phyloP scores from a whole-genome alignment of 2,113 vertebrate species.

The Meleagris gallopavo region DNA sequence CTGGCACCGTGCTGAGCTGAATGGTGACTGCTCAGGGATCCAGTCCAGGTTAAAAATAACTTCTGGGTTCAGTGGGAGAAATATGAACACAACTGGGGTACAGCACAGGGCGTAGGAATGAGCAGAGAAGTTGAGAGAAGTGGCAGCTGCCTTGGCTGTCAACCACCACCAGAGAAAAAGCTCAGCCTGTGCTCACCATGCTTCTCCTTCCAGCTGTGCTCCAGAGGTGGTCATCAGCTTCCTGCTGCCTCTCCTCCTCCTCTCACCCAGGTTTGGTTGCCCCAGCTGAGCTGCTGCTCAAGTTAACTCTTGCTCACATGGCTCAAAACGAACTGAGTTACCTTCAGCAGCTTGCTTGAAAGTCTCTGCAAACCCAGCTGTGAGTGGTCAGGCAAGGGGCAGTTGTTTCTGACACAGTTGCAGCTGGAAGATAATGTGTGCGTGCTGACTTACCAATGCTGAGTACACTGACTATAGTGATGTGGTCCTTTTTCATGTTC shows the following conservation, averaged over 20 bases:
- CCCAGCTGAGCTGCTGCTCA: conserved; percentile 10
- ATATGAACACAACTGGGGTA: neutral
- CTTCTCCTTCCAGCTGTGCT: conserved; percentile 50
- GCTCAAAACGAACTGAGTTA: neutral
- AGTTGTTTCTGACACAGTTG: neutral
- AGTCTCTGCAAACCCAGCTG: neutral
- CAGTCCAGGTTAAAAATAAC: conserved; percentile 18
- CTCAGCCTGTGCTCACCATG: neutral
- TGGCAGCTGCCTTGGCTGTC: conserved; percentile 16
- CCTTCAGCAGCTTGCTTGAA: neutral
- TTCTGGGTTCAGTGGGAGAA: neutral
- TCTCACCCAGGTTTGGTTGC: neutral
- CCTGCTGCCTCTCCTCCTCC: neutral
- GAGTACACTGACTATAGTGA: neutral
- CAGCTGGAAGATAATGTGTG: neutral
- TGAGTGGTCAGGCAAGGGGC: neutral
- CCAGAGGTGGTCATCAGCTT: neutral
- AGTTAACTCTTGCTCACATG: conserved; percentile 14
- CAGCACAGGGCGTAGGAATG: neutral
- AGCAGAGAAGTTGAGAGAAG: neutral
- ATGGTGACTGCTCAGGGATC: neutral
- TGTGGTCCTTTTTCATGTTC: neutral
- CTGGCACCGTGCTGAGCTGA: neutral
- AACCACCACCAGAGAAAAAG: neutral
- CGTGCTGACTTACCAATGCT: neutral